Evolutionary conservation across 1,140 invertebrate genomes (phyloP), one percentile per base, ranked within the genome.

Genomic region (Ganaspis sp.): DNA sequence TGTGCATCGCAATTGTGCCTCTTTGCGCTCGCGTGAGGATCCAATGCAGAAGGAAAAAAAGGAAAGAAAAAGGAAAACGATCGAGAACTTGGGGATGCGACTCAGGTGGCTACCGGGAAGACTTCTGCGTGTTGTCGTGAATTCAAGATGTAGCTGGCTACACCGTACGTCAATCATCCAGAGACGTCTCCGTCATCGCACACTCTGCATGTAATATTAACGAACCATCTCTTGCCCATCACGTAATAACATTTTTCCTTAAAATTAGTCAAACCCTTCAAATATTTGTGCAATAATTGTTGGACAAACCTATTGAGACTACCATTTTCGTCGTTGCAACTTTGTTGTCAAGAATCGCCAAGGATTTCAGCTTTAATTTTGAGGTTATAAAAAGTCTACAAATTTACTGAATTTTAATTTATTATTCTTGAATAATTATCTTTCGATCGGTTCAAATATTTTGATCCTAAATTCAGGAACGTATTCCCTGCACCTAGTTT

Each of bases 41-140:
- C 54, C 69, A 53, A 78, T 70, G 79, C 73, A 81, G 78, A 72
- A 42, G 73, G 76, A 79, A 78, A 81, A 81, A 72, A 70, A 79
- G 72, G 74, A 74, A 78, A 76, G 74, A 74, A 78, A 72, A 70
- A 12, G 17, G 72, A 40, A 49, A 42, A 83, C 78, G 73, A 75
- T 72, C 79, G 72, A 69, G 78, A 49, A 87, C 80, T 90, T 90
- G 85, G 81, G 82, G 76, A 90, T 90, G 90, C 90, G 75, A 76
- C 75, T 90, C 89, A 91, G 87, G 90, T 81, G 81, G 84, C 87
- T 90, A 89, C 89, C 87, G 87, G 87, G 88, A 91, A 90, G 78
- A 79, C 76, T 84, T 76, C 53, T 64, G 72, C 72, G 70, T 76
- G 74, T 83, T 85, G 86, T 89, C 84, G 86, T 79, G 89, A 89